Percentiles rank a stretch among this genome's conserved stretches.
phyloP scores from a whole-genome alignment of 2,797 vertebrate genomes.

The Hapalemur alaotrensis region DNA sequence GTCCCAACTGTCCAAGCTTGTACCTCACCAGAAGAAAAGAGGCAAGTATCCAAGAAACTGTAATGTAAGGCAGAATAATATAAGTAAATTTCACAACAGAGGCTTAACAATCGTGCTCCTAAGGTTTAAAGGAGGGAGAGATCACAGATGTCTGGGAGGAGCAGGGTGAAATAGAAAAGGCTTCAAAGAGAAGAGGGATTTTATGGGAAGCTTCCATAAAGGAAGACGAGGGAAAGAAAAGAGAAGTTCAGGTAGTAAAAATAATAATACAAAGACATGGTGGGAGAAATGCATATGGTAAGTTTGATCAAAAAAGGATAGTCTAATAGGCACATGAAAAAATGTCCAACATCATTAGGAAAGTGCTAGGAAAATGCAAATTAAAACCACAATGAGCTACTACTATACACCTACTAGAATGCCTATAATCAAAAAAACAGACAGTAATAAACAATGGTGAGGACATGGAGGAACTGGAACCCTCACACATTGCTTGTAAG shows the following conservation, averaged over 20 bases:
- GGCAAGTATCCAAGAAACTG: neutral
- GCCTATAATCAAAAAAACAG: neutral
- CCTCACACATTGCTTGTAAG: neutral
- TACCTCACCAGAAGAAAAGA: neutral
- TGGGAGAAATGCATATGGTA: neutral
- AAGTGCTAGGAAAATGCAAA: neutral
- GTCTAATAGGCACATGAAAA: neutral
- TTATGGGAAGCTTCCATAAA: neutral
- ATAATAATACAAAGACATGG: neutral
- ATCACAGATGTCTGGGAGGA: neutral
- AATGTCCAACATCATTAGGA: neutral
- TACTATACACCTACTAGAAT: neutral
- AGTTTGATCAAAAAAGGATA: neutral
- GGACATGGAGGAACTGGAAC: neutral
- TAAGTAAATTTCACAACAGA: neutral
- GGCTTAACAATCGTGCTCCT: neutral
- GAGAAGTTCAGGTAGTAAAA: neutral
- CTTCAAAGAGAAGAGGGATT: neutral
- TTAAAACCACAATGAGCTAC: neutral
- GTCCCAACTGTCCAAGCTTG: neutral
- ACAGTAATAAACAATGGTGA: neutral
- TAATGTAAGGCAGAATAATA: neutral
- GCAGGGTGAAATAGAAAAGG: neutral
- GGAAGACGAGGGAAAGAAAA: neutral
- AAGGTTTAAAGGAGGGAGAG: neutral